phyloP scores from a whole-genome alignment of 2,888 invertebrate species.

The Subacronicta megacephala region DNA sequence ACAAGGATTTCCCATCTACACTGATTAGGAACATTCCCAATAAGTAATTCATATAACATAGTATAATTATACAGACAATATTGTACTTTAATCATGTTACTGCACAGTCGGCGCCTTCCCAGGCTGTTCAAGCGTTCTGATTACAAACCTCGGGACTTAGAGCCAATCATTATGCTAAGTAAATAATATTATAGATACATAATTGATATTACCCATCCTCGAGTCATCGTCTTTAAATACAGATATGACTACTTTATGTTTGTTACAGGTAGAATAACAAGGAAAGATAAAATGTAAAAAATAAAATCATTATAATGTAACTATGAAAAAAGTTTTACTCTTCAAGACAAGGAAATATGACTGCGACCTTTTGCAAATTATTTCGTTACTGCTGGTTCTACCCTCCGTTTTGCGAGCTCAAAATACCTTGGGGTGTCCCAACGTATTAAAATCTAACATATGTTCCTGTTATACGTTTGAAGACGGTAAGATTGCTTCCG shows the following conservation, averaged over 20 bases:
- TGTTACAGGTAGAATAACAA: slow-evolving; percentile 75
- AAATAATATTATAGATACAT: slow-evolving; percentile 32
- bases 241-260: slow-evolving; percentile 45
- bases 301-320: slow-evolving; percentile 81
- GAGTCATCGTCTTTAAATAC: slow-evolving; percentile 23
- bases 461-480: slow-evolving; percentile 98
- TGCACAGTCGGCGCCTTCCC: slow-evolving; percentile 22
- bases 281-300: slow-evolving; percentile 71
- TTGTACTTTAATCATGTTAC: slow-evolving; percentile 36
- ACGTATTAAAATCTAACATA: slow-evolving; percentile 92
- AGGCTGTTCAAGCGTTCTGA: slow-evolving; percentile 25
- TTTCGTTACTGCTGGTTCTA: slow-evolving; percentile 82
- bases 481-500: slow-evolving; percentile 90
- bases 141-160: slow-evolving; percentile 43
- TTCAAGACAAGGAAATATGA: slow-evolving; percentile 78
- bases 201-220: slow-evolving; percentile 23
- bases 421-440: slow-evolving; percentile 91
- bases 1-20: slow-evolving; percentile 49
- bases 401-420: slow-evolving; percentile 85
- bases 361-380: slow-evolving; percentile 79
- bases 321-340: slow-evolving; percentile 84
- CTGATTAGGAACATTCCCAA: slow-evolving; percentile 20
- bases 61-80: slow-evolving; percentile 1
- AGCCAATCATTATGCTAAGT: slow-evolving; percentile 36
- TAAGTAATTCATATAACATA: slow-evolving; percentile 44